These are phyloP conservation scores for Atractosteus spatula DNA, from an alignment of 2,113 vertebrate species.

Conservation along the genomic window DNA sequence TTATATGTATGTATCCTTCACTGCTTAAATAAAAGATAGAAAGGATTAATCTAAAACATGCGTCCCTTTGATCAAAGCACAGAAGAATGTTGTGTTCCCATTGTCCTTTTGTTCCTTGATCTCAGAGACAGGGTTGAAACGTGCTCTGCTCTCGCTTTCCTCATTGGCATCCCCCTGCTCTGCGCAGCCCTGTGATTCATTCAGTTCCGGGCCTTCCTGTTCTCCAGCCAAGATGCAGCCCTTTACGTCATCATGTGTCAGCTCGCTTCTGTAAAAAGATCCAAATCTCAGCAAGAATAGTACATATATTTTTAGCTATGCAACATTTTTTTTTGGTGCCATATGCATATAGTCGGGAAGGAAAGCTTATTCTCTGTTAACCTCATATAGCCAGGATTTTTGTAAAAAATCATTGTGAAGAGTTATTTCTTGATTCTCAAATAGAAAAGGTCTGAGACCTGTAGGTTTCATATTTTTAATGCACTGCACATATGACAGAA, in stretches of 20 bases:
- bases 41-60: background rate
- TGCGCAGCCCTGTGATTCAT: background rate
- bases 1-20: no score
- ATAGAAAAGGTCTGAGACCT: no score
- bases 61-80: background rate
- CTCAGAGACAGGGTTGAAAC: background rate
- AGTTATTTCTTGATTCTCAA: no score
- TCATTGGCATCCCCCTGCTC: background rate
- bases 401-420: no score
- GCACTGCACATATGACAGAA: no score
- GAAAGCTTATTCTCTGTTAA: background rate
- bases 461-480: no score
- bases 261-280: background rate
- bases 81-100: background rate
- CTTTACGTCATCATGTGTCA: constrained; percentile 11
- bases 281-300: background rate
- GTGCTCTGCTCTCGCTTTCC: background rate
- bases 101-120: background rate
- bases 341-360: background rate
- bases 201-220: background rate
- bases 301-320: constrained; percentile 5
- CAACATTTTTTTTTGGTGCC: background rate
- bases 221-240: background rate
- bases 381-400: background rate
- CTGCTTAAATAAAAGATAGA: background rate